Evolutionary conservation across 2,797 vertebrate genomes (phyloP), one percentile per base, ranked within the genome.

Genomic region (Crenichthys baileyi): DNA sequence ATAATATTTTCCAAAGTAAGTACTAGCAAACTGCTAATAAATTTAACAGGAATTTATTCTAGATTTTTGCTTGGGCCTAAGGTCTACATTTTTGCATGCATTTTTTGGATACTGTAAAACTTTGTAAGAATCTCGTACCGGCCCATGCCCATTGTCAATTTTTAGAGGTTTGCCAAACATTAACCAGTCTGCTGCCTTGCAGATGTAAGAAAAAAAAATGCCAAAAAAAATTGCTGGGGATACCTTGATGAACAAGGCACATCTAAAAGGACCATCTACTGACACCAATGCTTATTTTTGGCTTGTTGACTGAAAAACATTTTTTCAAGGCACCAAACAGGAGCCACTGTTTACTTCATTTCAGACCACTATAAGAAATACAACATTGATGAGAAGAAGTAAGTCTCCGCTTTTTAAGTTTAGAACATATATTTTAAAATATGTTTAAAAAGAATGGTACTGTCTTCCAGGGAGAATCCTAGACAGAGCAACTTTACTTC

Each of bases 231-330:
- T 2, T 44, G 36, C 22, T 44, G 16, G 29, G 67, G 72, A 85
- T 44, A 86, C 87, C 87, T 85, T 80, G 56, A 78, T 75, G 72
- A 87, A 87, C 86, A 93, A 91, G 91, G 88, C 89, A 92, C 89
- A 87, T 77, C 86, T 92, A 78, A 82, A 83, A 83, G 81, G 77
- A 85, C 77, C 85, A 51, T 48, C 50, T 3, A 31, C 68, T 78
- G 56, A 76, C 75, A 68, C 65, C 2, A 24, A 77, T 80, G 82
- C 70, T 82, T 63, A 83, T 88, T 77, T 83, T 80, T 86, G 31
- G 31, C 74, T 46, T 60, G 56, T 61, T 48, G 76, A 60, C 31
- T 65, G 41, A 61, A 85, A 56, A 29, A 63, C 0, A 0, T 56
- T 77, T 81, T 80, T 70, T 31, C 50, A 83, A 85, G 83, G 56